Percentiles rank a stretch among this genome's conserved stretches.
phyloP scores from a whole-genome alignment of 2,888 invertebrate genomes.

The Rhagium mordax region DNA sequence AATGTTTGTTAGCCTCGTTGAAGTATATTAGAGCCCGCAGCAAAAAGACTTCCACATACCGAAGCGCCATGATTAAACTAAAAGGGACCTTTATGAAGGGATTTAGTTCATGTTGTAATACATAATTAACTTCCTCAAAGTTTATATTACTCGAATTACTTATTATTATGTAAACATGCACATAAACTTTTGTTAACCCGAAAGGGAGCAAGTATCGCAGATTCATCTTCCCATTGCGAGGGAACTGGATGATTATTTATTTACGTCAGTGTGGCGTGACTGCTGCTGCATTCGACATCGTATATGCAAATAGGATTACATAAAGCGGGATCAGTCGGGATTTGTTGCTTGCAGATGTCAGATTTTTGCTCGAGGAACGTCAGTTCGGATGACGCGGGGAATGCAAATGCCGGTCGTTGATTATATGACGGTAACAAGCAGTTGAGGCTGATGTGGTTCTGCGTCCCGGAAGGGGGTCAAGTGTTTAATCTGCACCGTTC shows the following conservation, averaged over 20 bases:
- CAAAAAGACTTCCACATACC: background rate
- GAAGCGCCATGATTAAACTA: background rate
- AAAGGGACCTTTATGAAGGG: background rate
- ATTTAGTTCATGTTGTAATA: background rate
- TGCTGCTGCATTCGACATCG: constrained; percentile 19
- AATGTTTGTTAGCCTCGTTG: background rate
- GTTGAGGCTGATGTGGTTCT: background rate
- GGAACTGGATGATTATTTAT: constrained; percentile 10
- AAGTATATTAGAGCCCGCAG: background rate
- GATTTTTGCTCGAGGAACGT: background rate
- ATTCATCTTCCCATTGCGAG: background rate
- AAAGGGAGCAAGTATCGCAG: background rate
- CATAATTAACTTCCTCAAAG: background rate
- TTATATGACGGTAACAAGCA: background rate
- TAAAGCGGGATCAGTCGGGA: constrained; percentile 16
- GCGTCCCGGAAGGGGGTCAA: too few species aligned
- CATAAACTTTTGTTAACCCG: background rate
- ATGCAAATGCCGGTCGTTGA: background rate
- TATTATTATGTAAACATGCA: too few species aligned
- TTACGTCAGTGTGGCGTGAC: constrained; percentile 8
- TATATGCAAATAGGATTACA: constrained; percentile 20
- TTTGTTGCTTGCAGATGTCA: constrained; percentile 19
- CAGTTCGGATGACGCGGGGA: background rate
- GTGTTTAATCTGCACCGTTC: too few species aligned
- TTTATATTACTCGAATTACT: background rate